A percentile compares a stretch with the other conserved stretches of the same genome.
Evolutionary conservation across 2,888 invertebrate species (phyloP).

Genomic region (Oxytorus armatus): DNA sequence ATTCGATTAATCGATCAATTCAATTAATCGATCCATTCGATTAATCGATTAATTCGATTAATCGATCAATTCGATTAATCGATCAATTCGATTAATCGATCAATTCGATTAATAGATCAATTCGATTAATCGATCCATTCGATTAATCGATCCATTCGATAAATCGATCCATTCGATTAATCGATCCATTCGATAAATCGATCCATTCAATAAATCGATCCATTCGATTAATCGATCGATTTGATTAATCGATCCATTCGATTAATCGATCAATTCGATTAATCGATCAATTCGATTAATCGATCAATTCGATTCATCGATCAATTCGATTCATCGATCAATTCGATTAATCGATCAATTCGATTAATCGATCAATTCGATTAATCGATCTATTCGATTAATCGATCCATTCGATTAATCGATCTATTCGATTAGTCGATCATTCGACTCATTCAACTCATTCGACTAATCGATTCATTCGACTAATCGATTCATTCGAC

Average conservation of each 20-base stretch:
- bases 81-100: slow-evolving; percentile 22
- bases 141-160: neutral
- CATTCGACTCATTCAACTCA: neutral
- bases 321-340: slow-evolving; percentile 12
- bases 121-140: neutral
- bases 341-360: slow-evolving; percentile 29
- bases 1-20: neutral
- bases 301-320: too few relatives aligned
- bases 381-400: neutral
- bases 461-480: slow-evolving; percentile 8
- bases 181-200: too few relatives aligned
- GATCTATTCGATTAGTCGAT: slow-evolving; percentile 1
- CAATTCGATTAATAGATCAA: too few relatives aligned
- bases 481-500: slow-evolving; percentile 33
- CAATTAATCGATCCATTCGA: too few relatives aligned
- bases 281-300: too few relatives aligned
- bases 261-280: neutral
- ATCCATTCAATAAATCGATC: too few relatives aligned
- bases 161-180: too few relatives aligned
- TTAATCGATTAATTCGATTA: too few relatives aligned
- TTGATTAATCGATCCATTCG: neutral
- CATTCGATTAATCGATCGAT: too few relatives aligned
- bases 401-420: neutral
- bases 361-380: too few relatives aligned
- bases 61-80: too few relatives aligned